Evolutionary conservation across 2,113 vertebrate genomes (phyloP), one percentile per base, ranked within the genome.

Genomic region (Lathamus discolor): DNA sequence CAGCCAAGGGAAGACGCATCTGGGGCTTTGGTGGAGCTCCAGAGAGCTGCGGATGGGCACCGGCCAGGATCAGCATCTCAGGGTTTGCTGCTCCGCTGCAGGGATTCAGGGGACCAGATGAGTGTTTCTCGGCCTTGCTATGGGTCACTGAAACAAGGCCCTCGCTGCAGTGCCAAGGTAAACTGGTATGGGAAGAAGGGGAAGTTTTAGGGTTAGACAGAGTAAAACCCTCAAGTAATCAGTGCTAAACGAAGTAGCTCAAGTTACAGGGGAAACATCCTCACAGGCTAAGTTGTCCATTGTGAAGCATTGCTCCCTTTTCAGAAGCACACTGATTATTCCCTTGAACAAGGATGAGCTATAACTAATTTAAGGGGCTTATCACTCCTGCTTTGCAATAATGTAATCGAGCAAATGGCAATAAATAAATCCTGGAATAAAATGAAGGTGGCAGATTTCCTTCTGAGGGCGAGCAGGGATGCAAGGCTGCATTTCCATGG

Each of bases 261-360:
- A 77, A 95, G 67, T 79, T 93, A 64, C 77, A 83, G 91, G 77
- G 57, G 49, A 96, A 95, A 68, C 15, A 63, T 52, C 88, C 90
- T 92, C 49, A 44, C 69, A 86, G 83, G 37, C 52, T 79, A 35
- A 39, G 86, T 91, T 95, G 94, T 90, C 95, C 83, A n/a, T 37
- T 19, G 14, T 57, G 84, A 88, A 86, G 88, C 84, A 44, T 44
- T 4, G 57, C 61, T 91, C 91, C 15, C 69, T 91, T 61, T 94
- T 96, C 63, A 93, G 86, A 90, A 78, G 89, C 54, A 24, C 83
- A n/a, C 61, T 82, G 86, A 95, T 95, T 97, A 91, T 72, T 95
- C 52, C 82, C 39, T 90, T 86, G 80, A 86, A 95, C 82, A n/a
- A 86, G 90, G 89, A 68, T 29, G 88, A 72, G 79, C 93, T 55